Evolutionary conservation across 2,888 invertebrate species (phyloP), one percentile per base, ranked within the genome.

Genomic region (Drosophila sordidapex): DNA sequence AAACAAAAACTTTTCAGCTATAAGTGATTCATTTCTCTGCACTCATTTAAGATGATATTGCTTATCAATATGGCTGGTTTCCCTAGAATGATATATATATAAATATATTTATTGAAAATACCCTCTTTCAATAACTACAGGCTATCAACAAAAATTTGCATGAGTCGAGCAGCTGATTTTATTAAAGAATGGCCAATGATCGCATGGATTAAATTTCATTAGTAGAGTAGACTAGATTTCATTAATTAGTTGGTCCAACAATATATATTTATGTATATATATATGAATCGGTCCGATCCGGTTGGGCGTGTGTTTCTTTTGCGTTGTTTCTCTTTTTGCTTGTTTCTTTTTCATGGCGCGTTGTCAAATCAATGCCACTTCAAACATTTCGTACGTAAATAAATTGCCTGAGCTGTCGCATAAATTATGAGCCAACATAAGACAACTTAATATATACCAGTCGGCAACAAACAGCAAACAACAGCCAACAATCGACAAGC

Each of bases 311-410:
- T 64, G 61, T 64, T 46, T 33, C 49, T 76, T 25, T 74, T 33
- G 58, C 49, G 49, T 18, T 70, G 25, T 54, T 43, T 57, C 58
- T 69, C 35, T 46, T 58, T n/a, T 65, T 52, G 18, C 49, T 51
- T 51, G 38, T 48, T 46, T 51, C 40, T 49, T 54, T 56, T 70
- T 66, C 66, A 74, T 71, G 67, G 73, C 74, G 58, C 58, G 70
- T 86, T 84, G 82, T 86, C 82, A 87, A 83, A 86, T 89, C 89
- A 89, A 84, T 84, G 84, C 82, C 84, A 86, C 79, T 89, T 67
- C 82, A 84, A 84, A 79, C 83, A 88, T 84, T 81, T 88, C 70
- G 83, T 86, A 86, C 85, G 83, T 81, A 84, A 83, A 88, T 84
- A 58, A 69, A 49, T 64, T 72, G 70, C 74, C 66, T 72, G 70